Conservation (phyloP, 1,140 invertebrate species). For the Pogonomyrmex barbatus region DNA sequence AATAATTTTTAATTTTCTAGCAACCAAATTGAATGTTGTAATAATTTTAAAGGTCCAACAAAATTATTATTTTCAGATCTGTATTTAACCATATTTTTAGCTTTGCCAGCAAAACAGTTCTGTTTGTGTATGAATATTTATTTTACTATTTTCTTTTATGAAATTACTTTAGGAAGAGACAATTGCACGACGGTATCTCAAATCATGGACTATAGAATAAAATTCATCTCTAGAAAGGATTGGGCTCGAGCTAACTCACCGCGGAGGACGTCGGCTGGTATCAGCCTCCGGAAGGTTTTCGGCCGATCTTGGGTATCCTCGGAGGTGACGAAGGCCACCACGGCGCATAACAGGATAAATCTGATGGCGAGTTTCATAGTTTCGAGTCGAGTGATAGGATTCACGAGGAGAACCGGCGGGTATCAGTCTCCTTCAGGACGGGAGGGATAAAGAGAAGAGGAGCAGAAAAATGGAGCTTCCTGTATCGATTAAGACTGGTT, state of each 20-base stretch:
- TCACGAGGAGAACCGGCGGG: not conserved
- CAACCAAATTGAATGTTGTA: too few relatives aligned
- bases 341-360: constrained; percentile 84
- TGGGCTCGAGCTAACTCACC: constrained; percentile 86
- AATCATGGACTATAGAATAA: not conserved
- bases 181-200: not conserved
- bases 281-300: constrained; percentile 92
- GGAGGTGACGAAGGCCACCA: constrained; percentile 87
- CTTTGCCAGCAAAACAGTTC: too few relatives aligned
- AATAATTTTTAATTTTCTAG: too few relatives aligned
- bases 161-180: not conserved
- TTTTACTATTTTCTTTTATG: too few relatives aligned
- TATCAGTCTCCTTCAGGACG: not conserved
- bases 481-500: constrained; percentile 84
- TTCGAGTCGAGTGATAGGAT: constrained; percentile 33
- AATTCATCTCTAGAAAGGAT: not conserved
- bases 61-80: too few relatives aligned
- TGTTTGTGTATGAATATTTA: too few relatives aligned
- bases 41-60: too few relatives aligned
- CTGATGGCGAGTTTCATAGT: constrained; percentile 83
- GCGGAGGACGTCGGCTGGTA: constrained; percentile 94
- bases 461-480: constrained; percentile 66
- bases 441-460: constrained; percentile 42
- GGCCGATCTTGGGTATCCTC: constrained; percentile 87
- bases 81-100: too few relatives aligned